Percentiles rank a stretch among this genome's conserved stretches.
Evolutionary conservation across 1,140 invertebrate species (phyloP).

Genomic region (Euschistus heros): DNA sequence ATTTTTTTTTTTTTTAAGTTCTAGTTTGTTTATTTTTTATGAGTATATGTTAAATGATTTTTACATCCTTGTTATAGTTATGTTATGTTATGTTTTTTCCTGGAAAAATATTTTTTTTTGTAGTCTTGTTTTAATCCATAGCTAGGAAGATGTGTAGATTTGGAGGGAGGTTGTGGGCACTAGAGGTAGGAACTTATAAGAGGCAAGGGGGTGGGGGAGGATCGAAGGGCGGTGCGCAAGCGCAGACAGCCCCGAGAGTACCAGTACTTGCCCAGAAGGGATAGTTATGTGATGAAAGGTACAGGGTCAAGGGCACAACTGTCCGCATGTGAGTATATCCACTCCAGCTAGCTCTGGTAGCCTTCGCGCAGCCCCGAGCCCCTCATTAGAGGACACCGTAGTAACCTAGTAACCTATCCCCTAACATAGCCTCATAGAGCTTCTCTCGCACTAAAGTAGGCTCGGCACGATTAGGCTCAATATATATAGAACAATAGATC

Average conservation of each 20-base stretch:
- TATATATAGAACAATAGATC: no score
- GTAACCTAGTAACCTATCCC: not conserved
- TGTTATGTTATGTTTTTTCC: no score
- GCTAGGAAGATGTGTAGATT: not conserved
- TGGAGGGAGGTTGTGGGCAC: not conserved
- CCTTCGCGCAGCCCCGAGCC: not conserved
- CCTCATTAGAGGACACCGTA: not conserved
- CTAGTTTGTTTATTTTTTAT: no score
- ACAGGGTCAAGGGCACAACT: slow-evolving; percentile 4
- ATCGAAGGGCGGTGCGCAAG: not conserved
- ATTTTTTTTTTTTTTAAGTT: no score
- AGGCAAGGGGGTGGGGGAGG: not conserved
- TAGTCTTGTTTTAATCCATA: no score
- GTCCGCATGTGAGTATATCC: not conserved
- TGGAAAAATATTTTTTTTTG: no score
- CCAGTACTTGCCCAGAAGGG: not conserved
- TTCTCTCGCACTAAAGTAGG: not conserved
- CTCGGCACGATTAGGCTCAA: not conserved
- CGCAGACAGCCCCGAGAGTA: not conserved
- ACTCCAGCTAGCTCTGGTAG: not conserved
- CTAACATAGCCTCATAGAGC: no score
- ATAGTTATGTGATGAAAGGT: not conserved
- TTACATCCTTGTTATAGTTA: no score
- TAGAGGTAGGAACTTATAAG: no score
- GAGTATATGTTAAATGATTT: no score